Conservation (phyloP, 2,888 invertebrate genomes). For the Zaprionus bogoriensis region DNA sequence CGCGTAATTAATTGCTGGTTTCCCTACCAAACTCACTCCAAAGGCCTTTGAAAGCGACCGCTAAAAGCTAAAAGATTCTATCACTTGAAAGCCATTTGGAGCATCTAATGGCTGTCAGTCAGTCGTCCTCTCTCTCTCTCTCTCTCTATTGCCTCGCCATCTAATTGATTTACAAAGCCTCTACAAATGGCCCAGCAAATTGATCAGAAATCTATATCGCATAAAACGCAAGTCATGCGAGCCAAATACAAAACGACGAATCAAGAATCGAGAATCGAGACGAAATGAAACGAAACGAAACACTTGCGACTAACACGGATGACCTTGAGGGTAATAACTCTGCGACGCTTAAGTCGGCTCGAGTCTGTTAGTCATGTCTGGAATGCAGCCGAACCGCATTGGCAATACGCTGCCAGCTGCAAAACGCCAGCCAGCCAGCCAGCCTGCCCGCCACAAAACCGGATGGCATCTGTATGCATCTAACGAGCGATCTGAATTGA, state of each 20-base stretch:
- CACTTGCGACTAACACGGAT: constrained; percentile 40
- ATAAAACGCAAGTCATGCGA: constrained; percentile 41
- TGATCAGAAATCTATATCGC: constrained; percentile 12
- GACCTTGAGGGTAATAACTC: constrained; percentile 78
- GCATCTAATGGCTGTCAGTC: constrained; percentile 8
- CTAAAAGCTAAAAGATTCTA: constrained; percentile 23
- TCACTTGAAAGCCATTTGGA: background rate
- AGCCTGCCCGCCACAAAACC: constrained; percentile 46
- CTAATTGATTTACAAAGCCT: constrained; percentile 11
- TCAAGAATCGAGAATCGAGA: no score
- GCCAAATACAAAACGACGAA: constrained; percentile 19
- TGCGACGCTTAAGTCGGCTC: constrained; percentile 31
- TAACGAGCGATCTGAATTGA: constrained; percentile 37
- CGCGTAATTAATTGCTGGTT: constrained; percentile 38
- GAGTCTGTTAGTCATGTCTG: constrained; percentile 67
- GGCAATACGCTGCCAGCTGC: constrained; percentile 49
- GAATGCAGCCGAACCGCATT: constrained; percentile 74
- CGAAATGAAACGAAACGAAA: no score
- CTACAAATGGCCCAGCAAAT: constrained; percentile 21
- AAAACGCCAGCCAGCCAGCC: constrained; percentile 21
- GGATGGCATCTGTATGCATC: constrained; percentile 72
- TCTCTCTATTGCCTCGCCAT: background rate
- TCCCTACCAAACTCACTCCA: background rate
- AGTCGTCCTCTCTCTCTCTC: background rate
- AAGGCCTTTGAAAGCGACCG: constrained; percentile 9